Evolutionary conservation across 2,888 invertebrate genomes (phyloP).

Genomic region (Ochropleura leucogaster): DNA sequence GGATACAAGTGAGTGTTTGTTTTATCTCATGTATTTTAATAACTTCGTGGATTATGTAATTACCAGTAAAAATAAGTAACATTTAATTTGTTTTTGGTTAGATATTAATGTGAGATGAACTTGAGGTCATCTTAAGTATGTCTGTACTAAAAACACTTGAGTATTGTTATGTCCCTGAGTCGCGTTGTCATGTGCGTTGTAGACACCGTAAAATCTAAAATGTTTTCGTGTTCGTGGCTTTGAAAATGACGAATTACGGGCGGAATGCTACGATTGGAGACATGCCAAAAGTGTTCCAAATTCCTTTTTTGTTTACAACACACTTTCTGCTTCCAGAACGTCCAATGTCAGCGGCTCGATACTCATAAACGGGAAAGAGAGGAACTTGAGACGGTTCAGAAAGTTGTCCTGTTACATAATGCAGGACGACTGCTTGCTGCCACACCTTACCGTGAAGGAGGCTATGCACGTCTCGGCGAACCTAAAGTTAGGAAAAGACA

Average conservation of each 20-base stretch:
- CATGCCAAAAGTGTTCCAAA: constrained; percentile 35
- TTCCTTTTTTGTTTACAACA: constrained; percentile 42
- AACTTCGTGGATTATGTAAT: neutral
- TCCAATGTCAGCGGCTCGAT: constrained; percentile 96
- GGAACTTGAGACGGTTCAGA: constrained; percentile 96
- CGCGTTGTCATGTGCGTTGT: neutral
- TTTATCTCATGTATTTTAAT: neutral
- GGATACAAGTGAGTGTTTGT: constrained; percentile 94
- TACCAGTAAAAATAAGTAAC: neutral
- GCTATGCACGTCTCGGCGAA: constrained; percentile 98
- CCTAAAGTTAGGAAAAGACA: constrained; percentile 96
- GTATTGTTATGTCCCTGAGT: neutral
- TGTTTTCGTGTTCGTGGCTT: constrained; percentile 11
- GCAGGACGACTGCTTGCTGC: constrained; percentile 97
- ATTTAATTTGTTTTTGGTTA: constrained; percentile 11
- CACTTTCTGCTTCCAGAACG: constrained; percentile 90
- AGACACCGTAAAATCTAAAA: neutral
- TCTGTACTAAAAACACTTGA: constrained; percentile 1
- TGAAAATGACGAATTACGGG: constrained; percentile 26
- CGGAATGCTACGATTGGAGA: constrained; percentile 36
- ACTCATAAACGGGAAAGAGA: constrained; percentile 96
- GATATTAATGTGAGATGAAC: constrained; percentile 35
- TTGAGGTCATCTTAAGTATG: constrained; percentile 11
- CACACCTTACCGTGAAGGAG: constrained; percentile 97
- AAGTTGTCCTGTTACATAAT: constrained; percentile 99